Evolutionary conservation across 2,113 vertebrate genomes (phyloP), one percentile per base, ranked within the genome.

Genomic region (Lepisosteus osseus): DNA sequence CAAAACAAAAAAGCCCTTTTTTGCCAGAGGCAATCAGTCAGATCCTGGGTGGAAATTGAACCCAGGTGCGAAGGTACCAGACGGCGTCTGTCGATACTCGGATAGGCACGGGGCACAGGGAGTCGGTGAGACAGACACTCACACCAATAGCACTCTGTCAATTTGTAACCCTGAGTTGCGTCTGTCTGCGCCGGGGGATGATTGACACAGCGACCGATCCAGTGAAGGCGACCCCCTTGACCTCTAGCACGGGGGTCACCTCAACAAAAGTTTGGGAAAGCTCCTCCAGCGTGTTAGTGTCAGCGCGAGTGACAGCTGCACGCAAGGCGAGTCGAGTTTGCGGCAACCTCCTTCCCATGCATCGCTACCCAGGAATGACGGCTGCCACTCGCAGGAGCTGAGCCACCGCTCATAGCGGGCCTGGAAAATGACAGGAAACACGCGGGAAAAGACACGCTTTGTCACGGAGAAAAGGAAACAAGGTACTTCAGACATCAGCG

Each of bases 261-360:
- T 43, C 77, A 78, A 85, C 76, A 81, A 83, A 85, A 80, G 75
- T 67, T 81, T 67, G 54, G 70, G 56, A 65, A 75, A 72, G 80
- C 63, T 78, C 15, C 64, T 44, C 7, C 41, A 29, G 9, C 56
- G 3, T 17, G 70, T 61, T 64, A 11, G 71, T 77, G 81, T 85
- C 80, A 78, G 61, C 59, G 12, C 86, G 86, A 87, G 77, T 84
- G 86, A 79, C 84, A 84, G 83, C 84, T 77, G 73, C 77, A 64
- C 81, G 85, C 81, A 80, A 81, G 61, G 17, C 70, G 59, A 77
- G 71, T 78, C 14, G 6, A 61, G 76, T 29, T 29, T 66, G 67
- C 29, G 29, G 29, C 29, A 29, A 29, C 29, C 29, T 29, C 74
- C 73, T 82, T 82, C 80, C 76, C 80, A 87, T 66, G 82, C 84